Conservation (phyloP, 2,888 invertebrate species). For the Noctua comes region DNA sequence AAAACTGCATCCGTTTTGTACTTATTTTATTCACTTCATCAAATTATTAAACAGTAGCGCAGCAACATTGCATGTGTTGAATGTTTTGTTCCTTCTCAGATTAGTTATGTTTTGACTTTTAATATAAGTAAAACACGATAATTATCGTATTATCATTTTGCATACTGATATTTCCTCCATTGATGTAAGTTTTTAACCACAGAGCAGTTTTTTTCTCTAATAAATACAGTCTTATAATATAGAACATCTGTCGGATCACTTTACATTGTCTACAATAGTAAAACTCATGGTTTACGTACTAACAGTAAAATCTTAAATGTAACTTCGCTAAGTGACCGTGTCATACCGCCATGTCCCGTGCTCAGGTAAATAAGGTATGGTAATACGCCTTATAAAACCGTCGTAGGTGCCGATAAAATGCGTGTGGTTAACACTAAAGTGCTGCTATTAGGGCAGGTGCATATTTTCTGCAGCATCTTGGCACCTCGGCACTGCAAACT, state of each 20-base stretch:
- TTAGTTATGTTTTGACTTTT: constrained; percentile 10
- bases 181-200: neutral
- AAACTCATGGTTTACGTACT: neutral
- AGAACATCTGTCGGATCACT: neutral
- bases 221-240: neutral
- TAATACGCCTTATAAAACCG: constrained; percentile 55
- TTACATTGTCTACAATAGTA: neutral
- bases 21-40: constrained; percentile 10
- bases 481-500: constrained; percentile 61
- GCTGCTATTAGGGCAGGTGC: constrained; percentile 56
- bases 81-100: neutral
- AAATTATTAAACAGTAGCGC: neutral
- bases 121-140: neutral
- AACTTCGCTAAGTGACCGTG: constrained; percentile 28
- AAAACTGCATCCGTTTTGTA: constrained; percentile 2
- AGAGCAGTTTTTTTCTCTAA: neutral
- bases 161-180: neutral
- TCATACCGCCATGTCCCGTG: constrained; percentile 16
- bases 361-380: constrained; percentile 29
- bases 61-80: neutral
- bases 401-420: constrained; percentile 57
- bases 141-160: neutral
- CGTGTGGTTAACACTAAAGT: constrained; percentile 58
- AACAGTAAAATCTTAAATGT: neutral
- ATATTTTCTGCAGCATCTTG: constrained; percentile 63